A percentile compares a stretch with the other conserved stretches of the same genome.
Conservation (phyloP, 2,113 vertebrate genomes). For the Antechinus stuartii region DNA sequence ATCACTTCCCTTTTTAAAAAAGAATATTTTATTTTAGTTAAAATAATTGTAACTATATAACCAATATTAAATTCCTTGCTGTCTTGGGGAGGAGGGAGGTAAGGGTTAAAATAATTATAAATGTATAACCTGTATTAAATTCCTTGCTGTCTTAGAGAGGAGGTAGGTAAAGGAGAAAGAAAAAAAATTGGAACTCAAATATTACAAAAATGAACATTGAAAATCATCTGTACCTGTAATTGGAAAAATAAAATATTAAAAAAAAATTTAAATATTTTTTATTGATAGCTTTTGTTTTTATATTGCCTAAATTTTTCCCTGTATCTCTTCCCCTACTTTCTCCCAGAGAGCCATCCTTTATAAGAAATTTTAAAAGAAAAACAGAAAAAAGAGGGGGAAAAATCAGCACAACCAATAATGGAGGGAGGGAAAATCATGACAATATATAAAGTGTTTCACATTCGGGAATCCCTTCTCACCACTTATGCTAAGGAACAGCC, state of each 20-base stretch:
- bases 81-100: no score
- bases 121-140: no score
- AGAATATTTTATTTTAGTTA: no score
- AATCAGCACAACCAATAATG: background rate
- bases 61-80: no score
- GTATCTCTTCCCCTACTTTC: background rate
- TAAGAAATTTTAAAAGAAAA: background rate
- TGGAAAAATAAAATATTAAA: no score
- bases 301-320: background rate
- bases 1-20: background rate
- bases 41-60: no score
- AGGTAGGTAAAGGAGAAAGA: no score
- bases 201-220: no score
- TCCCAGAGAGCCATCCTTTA: background rate
- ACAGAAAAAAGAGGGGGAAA: background rate
- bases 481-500: background rate
- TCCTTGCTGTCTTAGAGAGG: no score
- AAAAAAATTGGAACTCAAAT: no score
- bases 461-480: background rate
- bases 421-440: background rate
- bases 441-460: background rate
- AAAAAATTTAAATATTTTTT: background rate
- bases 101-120: no score
- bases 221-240: no score
- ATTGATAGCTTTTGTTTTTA: background rate